A percentile compares a stretch with the other conserved stretches of the same genome.
Conservation (phyloP, 2,113 vertebrate genomes). For the Kryptolebias marmoratus region DNA sequence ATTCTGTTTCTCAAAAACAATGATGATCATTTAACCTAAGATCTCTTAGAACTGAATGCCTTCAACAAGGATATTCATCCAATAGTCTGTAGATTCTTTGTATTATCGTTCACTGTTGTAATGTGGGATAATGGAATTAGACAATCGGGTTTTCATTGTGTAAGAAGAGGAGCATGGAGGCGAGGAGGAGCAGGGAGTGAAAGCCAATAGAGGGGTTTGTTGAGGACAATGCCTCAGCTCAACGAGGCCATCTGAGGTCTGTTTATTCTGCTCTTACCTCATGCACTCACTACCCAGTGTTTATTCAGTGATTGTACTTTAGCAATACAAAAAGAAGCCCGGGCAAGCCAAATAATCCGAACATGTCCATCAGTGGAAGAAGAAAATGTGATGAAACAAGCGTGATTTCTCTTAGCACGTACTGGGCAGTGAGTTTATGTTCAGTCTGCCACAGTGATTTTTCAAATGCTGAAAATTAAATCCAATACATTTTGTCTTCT, state of each 20-base stretch:
- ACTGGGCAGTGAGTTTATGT: not conserved
- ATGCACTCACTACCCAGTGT: constrained; percentile 33
- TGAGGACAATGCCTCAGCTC: constrained; percentile 61
- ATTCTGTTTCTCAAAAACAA: not conserved
- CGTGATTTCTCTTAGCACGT: not conserved
- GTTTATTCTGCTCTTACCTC: constrained; percentile 59
- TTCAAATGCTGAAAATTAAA: too few species aligned
- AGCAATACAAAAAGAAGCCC: constrained; percentile 12
- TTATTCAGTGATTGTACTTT: constrained; percentile 47
- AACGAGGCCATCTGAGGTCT: constrained; percentile 56
- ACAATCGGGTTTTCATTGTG: constrained; percentile 62
- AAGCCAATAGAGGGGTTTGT: constrained; percentile 42
- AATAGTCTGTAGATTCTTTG: constrained; percentile 17
- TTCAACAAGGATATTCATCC: constrained; percentile 17
- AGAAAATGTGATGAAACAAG: constrained; percentile 19
- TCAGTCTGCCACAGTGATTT: too few species aligned
- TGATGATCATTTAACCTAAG: not conserved
- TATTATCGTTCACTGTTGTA: constrained; percentile 47
- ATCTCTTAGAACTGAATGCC: not conserved
- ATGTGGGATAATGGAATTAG: constrained; percentile 49
- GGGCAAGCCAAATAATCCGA: not conserved
- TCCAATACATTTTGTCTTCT: too few species aligned
- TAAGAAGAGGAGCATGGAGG: constrained; percentile 7
- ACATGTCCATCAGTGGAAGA: constrained; percentile 1
- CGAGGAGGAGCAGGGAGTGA: constrained; percentile 8